phyloP scores from a whole-genome alignment of 2,113 vertebrate genomes.

The Strix aluco region DNA sequence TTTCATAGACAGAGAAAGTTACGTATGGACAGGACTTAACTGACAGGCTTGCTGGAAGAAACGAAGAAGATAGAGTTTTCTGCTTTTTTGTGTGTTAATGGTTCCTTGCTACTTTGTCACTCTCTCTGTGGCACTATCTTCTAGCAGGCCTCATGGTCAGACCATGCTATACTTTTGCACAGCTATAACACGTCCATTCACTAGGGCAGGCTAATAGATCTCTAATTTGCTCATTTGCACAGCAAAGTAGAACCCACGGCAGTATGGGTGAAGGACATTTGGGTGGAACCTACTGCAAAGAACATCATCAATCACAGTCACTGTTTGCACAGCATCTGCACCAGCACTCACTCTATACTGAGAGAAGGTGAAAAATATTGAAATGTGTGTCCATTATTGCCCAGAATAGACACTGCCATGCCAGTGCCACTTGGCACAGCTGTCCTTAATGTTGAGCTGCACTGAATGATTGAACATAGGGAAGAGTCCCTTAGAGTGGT shows the following conservation, averaged over 20 bases:
- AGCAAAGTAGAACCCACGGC: not conserved
- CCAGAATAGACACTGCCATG: not conserved
- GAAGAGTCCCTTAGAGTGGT: not conserved
- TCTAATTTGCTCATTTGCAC: not conserved
- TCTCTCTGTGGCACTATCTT: not conserved
- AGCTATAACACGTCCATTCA: not conserved
- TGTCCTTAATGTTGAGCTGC: not conserved
- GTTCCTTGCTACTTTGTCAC: not conserved
- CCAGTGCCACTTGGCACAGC: not conserved
- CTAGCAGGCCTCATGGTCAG: not conserved
- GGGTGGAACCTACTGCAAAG: not conserved
- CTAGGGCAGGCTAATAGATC: not conserved
- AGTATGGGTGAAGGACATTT: not conserved
- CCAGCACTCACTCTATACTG: not conserved
- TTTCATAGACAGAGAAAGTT: not conserved
- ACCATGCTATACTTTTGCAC: not conserved
- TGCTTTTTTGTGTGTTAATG: not conserved
- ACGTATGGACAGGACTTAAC: not conserved
- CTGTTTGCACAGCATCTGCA: not conserved
- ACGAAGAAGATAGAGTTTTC: accelerated
- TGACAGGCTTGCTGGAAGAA: not conserved
- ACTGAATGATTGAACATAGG: not conserved
- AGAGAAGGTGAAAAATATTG: not conserved
- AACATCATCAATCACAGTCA: not conserved
- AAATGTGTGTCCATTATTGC: not conserved